Conservation (phyloP, 2,113 vertebrate species). For the Pipa parva region DNA sequence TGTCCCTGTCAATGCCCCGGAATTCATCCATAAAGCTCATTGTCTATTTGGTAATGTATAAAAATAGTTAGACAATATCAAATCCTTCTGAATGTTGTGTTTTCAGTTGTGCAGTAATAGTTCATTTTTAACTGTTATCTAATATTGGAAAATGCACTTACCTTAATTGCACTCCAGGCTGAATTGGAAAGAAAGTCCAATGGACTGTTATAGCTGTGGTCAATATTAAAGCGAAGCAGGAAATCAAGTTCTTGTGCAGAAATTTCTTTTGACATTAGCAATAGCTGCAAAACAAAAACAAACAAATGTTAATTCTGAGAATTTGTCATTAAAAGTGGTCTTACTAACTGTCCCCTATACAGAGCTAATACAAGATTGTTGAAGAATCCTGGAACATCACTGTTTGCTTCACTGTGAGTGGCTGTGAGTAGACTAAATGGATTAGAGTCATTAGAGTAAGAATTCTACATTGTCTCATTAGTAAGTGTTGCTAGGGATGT, state of each 20-base stretch:
- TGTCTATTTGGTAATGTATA: slow-evolving; percentile 44
- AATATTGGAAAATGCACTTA: slow-evolving; percentile 12
- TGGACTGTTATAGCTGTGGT: slow-evolving; percentile 64
- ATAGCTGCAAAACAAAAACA: slow-evolving; percentile 52
- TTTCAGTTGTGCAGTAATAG: not conserved
- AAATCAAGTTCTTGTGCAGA: slow-evolving; percentile 67
- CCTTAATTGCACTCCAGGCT: slow-evolving; percentile 69
- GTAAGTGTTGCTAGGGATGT: no score
- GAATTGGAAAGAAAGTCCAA: slow-evolving; percentile 67
- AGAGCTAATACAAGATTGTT: no score
- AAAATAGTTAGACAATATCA: not conserved
- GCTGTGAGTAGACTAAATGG: no score
- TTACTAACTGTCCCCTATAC: no score
- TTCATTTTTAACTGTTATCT: not conserved
- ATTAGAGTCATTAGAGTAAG: no score
- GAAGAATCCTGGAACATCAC: no score
- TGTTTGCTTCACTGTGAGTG: no score
- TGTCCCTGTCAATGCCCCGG: slow-evolving; percentile 62
- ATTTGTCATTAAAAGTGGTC: no score
- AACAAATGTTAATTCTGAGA: no score
- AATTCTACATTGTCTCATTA: no score
- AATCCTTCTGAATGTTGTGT: not conserved
- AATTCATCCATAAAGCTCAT: slow-evolving; percentile 72
- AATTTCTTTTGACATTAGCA: slow-evolving; percentile 66
- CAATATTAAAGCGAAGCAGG: slow-evolving; percentile 67